Evolutionary conservation across 2,113 vertebrate species (phyloP), one percentile per base, ranked within the genome.

Genomic region (Cavia porcellus): DNA sequence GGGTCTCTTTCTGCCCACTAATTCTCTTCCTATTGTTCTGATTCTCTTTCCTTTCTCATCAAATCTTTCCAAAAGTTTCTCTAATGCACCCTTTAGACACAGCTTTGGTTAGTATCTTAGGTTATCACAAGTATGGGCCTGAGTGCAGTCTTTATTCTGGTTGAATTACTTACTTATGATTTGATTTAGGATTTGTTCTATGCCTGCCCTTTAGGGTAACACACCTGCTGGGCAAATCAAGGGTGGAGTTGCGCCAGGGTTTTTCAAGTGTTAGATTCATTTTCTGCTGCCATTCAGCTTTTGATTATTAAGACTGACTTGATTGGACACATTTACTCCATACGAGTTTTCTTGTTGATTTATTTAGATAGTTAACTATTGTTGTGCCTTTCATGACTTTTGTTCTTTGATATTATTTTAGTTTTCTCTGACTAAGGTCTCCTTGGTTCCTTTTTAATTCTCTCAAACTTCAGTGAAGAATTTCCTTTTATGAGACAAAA

Each of bases 131-230:
- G 15, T 3, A 75, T 62, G 13, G 25, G 5, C 6, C 68, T 57
- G 57, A 77, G 25, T 66, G 59, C 0, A 77, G 13, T 12, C 30
- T 77, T 84, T 20, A 81, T 59, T 47, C 9, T 50, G 57, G n/a
- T 28, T 5, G 20, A 80, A 28, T 28, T 10, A 47, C 61, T 35
- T 14, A 57, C 72, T 68, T 57, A 59, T 2, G 28, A 59, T n/a
- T 87, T 93, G 13, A 88, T 59, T 81, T 88, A 20, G 52, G 32
- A 50, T 24, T 82, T 92, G 32, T 50, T 92, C 70, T 84, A 24
- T 50, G 2, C 20, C 12, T 83, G 24, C 12, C 17, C 50, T 64
- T 81, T 35, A 66, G 50, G 24, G 4, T 20, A 57, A 15, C 42
- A 35, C n/a, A n/a, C 47, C 47, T n/a, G 68, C 55, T 64, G 45